Percentiles rank a stretch among this genome's conserved stretches.
These are phyloP conservation scores for Patagioenas fasciata DNA, from an alignment of 2,113 vertebrate genomes.

Conservation along the genomic window DNA sequence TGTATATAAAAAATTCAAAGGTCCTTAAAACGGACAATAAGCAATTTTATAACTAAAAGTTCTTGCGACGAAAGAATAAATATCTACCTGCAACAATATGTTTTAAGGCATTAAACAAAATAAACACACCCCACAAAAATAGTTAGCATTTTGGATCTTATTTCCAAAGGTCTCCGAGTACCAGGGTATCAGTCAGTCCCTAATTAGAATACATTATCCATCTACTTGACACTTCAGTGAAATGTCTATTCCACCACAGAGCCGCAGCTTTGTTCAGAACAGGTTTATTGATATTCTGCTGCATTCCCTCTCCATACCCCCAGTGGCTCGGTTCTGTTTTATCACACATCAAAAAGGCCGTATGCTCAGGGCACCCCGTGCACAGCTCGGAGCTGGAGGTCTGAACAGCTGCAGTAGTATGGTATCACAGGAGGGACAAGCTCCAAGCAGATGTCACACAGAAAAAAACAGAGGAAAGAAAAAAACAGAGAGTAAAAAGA, in stretches of 20 bases:
- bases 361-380: slow-evolving; percentile 80
- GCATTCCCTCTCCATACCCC: slow-evolving; percentile 79
- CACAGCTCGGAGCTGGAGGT: slow-evolving; percentile 84
- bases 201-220: slow-evolving; percentile 82
- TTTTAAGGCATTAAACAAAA: slow-evolving; percentile 2
- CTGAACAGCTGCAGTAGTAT: slow-evolving; percentile 92
- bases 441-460: slow-evolving; percentile 93
- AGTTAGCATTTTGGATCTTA: slow-evolving; percentile 37
- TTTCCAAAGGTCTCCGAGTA: slow-evolving; percentile 47
- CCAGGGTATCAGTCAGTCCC: slow-evolving; percentile 59
- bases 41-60: not conserved
- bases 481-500: not conserved
- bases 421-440: slow-evolving; percentile 86
- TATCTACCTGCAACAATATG: not conserved
- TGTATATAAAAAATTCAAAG: not conserved
- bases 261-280: slow-evolving; percentile 75
- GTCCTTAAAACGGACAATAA: not conserved
- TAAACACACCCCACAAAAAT: not conserved
- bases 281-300: slow-evolving; percentile 93
- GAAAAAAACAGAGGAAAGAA: not conserved
- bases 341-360: slow-evolving; percentile 98
- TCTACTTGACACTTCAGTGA: slow-evolving; percentile 79
- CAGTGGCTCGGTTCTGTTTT: slow-evolving; percentile 94
- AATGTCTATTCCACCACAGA: slow-evolving; percentile 65
- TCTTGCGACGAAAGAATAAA: not conserved